Percentiles rank a stretch among this genome's conserved stretches.
Evolutionary conservation across 2,888 invertebrate genomes (phyloP).

Genomic region (Xylota segnis): DNA sequence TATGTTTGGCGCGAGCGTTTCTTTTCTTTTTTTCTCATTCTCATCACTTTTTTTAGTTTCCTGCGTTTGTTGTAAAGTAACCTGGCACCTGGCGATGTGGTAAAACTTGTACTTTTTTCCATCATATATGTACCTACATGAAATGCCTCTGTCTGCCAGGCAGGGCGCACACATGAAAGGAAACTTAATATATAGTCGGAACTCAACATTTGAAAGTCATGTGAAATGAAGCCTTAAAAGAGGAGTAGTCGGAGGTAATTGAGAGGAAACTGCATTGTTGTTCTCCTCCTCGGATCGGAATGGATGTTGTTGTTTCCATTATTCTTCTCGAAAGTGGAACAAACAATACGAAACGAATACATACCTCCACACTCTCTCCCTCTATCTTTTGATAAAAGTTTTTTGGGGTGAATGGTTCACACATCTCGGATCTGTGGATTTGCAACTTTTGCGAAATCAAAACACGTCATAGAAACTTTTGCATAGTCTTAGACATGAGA

Average conservation of each 20-base stretch:
- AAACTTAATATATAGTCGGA: constrained; percentile 20
- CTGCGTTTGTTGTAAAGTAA: constrained; percentile 37
- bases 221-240: constrained; percentile 63
- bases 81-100: constrained; percentile 69
- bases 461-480: constrained; percentile 44
- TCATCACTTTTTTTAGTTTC: constrained; percentile 42
- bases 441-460: constrained; percentile 44
- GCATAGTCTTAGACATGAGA: background rate
- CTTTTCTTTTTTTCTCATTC: constrained; percentile 22
- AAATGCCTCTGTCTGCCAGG: background rate
- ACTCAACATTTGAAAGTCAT: constrained; percentile 61
- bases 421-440: constrained; percentile 16
- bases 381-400: background rate
- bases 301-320: constrained; percentile 19
- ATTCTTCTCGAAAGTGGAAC: constrained; percentile 26
- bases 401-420: constrained; percentile 11
- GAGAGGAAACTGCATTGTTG: constrained; percentile 63
- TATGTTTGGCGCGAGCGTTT: constrained; percentile 70
- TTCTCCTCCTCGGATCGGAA: constrained; percentile 20
- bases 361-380: background rate
- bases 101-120: constrained; percentile 55
- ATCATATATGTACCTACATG: constrained; percentile 17
- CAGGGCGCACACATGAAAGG: constrained; percentile 12
- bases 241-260: constrained; percentile 48
- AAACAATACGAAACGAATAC: constrained; percentile 43